Conservation (phyloP, 2,113 vertebrate species). For the Chionis minor region DNA sequence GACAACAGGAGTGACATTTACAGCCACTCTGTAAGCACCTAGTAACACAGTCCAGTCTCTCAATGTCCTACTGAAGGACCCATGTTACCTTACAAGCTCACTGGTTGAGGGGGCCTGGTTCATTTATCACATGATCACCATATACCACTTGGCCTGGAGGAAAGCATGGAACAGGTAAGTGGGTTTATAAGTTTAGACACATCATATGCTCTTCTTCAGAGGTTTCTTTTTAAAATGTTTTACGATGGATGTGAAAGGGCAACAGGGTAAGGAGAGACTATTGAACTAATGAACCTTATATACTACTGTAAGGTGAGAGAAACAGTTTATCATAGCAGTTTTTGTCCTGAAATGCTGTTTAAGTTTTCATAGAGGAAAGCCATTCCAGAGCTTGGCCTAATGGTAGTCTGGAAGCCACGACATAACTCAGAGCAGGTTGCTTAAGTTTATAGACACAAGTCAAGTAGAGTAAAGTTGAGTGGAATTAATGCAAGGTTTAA, state of each 20-base stretch:
- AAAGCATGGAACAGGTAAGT: background rate
- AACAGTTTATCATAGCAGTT: background rate
- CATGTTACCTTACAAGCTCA: fast-evolving
- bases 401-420: background rate
- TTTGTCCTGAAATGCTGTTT: constrained; percentile 9
- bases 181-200: background rate
- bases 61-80: background rate
- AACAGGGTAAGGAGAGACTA: background rate
- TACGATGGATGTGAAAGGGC: background rate
- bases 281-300: background rate
- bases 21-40: background rate
- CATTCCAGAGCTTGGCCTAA: background rate
- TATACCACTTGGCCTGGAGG: background rate
- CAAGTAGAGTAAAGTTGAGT: background rate
- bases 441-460: background rate
- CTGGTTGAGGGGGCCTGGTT: background rate
- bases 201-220: background rate
- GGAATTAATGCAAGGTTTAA: background rate
- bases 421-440: background rate
- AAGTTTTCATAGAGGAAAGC: constrained; percentile 10
- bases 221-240: background rate
- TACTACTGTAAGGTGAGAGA: background rate
- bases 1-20: background rate
- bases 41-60: background rate
- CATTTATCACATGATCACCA: background rate